Evolutionary conservation across 2,888 invertebrate genomes (phyloP).

Genomic region (Ophion ellenae): DNA sequence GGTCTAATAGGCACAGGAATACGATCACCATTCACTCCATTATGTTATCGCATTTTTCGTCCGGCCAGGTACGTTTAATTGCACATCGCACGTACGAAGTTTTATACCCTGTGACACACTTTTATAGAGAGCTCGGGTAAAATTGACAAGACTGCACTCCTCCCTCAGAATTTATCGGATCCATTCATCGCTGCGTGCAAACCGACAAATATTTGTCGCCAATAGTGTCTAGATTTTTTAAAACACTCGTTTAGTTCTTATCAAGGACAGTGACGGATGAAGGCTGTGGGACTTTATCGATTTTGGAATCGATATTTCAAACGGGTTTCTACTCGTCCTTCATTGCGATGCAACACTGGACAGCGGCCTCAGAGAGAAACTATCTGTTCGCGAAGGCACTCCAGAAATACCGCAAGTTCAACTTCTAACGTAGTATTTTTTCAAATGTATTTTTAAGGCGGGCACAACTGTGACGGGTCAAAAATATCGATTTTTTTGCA

Average conservation of each 20-base stretch:
- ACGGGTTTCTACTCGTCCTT: not conserved
- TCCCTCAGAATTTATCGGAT: not conserved
- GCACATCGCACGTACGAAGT: not conserved
- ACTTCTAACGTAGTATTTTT: too few relatives aligned
- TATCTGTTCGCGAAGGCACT: not conserved
- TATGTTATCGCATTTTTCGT: not conserved
- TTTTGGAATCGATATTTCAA: not conserved
- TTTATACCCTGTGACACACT: too few relatives aligned
- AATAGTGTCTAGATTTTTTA: not conserved
- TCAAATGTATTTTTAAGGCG: too few relatives aligned
- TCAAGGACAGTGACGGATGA: not conserved
- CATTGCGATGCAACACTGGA: not conserved
- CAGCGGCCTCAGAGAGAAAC: not conserved
- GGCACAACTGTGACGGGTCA: too few relatives aligned
- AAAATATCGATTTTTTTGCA: too few relatives aligned
- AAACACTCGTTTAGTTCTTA: not conserved
- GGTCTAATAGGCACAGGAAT: not conserved
- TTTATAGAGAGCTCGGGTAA: not conserved
- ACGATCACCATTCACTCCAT: not conserved
- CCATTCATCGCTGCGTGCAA: not conserved
- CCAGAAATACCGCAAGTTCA: too few relatives aligned
- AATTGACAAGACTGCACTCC: not conserved
- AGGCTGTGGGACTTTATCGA: not conserved
- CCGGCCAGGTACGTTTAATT: not conserved
- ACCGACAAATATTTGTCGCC: not conserved